phyloP scores from a whole-genome alignment of 2,113 vertebrate species.

The Amphiprion ocellaris region DNA sequence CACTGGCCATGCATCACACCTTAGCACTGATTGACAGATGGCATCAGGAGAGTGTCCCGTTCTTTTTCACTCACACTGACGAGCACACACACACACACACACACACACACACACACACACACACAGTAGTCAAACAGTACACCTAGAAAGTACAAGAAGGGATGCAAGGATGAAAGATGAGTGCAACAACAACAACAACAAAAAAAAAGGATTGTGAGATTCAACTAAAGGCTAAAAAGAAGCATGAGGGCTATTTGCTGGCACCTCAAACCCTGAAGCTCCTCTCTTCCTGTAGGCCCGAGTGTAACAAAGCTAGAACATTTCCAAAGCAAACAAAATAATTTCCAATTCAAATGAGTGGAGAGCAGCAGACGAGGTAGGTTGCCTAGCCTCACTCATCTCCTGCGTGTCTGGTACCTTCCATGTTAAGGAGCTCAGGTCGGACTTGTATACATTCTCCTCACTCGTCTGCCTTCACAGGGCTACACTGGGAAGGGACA shows the following conservation, averaged over 20 bases:
- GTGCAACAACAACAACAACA: neutral
- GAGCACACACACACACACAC: neutral
- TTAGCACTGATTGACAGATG: conserved; percentile 73
- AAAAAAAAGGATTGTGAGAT: conserved; percentile 1
- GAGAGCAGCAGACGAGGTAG: conserved; percentile 15
- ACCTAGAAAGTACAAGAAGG: conserved; percentile 25
- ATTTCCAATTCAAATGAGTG: conserved; percentile 81
- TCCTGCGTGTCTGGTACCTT: conserved; percentile 26
- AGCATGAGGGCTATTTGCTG: conserved; percentile 26
- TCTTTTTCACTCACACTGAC: conserved; percentile 19
- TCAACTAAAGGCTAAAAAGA: conserved; percentile 27
- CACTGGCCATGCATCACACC: conserved; percentile 61
- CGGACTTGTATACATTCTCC: conserved; percentile 62
- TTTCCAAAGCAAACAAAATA: conserved; percentile 69
- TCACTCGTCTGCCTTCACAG: conserved; percentile 55
- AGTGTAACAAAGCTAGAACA: conserved; percentile 37
- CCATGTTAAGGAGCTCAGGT: conserved; percentile 59
- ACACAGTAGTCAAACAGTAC: neutral
- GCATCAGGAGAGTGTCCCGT: conserved; percentile 65
- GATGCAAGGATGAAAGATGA: conserved; percentile 63
- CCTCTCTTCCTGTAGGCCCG: conserved; percentile 3
- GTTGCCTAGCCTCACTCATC: conserved; percentile 19
- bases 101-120: neutral
- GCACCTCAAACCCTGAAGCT: conserved; percentile 26
- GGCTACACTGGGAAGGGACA: conserved; percentile 44